Percentiles rank a stretch among this genome's conserved stretches.
Evolutionary conservation across 2,888 invertebrate species (phyloP).

Genomic region (Blera fallax): DNA sequence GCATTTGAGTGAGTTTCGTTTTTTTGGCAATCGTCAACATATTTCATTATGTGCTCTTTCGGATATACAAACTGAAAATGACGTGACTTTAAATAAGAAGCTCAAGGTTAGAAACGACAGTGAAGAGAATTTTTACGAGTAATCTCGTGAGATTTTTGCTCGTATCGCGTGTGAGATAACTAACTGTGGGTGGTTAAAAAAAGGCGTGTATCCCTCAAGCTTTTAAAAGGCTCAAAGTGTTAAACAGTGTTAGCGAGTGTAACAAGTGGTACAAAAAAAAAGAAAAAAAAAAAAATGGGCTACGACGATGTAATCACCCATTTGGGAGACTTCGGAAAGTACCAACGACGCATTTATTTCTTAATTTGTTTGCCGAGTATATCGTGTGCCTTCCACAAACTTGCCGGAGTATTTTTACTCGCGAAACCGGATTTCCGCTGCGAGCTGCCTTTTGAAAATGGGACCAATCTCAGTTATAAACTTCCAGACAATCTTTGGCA

Average conservation of each 20-base stretch:
- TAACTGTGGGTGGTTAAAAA: neutral
- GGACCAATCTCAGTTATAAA: conserved; percentile 81
- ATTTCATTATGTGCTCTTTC: conserved; percentile 32
- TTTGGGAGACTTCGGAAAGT: conserved; percentile 87
- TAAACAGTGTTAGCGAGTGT: neutral
- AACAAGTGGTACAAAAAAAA: neutral
- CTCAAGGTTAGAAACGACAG: conserved; percentile 6
- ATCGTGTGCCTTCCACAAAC: conserved; percentile 88
- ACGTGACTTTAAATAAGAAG: conserved; percentile 36
- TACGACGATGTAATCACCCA: conserved; percentile 87
- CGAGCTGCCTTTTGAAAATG: conserved; percentile 83
- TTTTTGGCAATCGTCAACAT: conserved; percentile 44
- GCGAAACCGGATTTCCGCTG: conserved; percentile 87
- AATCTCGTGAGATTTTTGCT: neutral
- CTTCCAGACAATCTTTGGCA: conserved; percentile 82
- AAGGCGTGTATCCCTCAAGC: neutral
- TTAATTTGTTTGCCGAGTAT: conserved; percentile 88
- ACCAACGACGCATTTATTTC: conserved; percentile 87
- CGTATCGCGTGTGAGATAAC: neutral
- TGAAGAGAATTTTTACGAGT: neutral
- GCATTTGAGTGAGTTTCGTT: neutral
- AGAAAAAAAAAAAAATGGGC: conserved; percentile 83
- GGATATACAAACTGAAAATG: conserved; percentile 48
- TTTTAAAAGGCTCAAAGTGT: neutral
- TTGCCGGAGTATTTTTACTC: conserved; percentile 87